phyloP scores from a whole-genome alignment of 2,888 invertebrate species.

The Tipula helvola region DNA sequence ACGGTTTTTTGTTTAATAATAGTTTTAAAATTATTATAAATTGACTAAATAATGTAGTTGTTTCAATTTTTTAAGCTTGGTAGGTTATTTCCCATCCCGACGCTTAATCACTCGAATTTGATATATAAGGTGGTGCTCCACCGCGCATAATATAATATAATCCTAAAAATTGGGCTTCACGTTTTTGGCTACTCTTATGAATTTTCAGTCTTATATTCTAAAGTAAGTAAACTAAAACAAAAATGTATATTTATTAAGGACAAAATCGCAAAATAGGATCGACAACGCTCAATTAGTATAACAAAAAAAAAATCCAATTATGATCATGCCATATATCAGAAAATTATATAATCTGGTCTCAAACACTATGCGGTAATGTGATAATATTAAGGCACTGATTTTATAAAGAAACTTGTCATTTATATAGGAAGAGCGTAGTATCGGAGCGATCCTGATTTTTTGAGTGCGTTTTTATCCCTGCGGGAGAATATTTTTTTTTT shows the following conservation, averaged over 20 bases:
- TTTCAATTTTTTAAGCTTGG: not conserved
- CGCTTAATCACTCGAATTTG: not conserved
- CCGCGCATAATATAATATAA: not conserved
- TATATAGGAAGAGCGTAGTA: not conserved
- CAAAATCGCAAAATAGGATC: not conserved
- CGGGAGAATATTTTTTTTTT: not conserved
- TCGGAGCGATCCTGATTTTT: not conserved
- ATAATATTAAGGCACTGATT: not conserved
- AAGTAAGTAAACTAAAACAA: not conserved
- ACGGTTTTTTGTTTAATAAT: not conserved
- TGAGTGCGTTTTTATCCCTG: not conserved
- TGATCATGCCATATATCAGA: not conserved
- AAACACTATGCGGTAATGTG: not conserved
- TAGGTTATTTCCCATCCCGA: not conserved
- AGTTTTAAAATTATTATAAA: not conserved
- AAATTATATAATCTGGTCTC: not conserved
- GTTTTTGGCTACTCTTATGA: not conserved
- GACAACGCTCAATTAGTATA: not conserved
- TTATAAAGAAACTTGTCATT: not conserved
- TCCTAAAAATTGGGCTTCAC: not conserved
- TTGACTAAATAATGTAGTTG: not conserved
- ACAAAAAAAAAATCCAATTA: not conserved
- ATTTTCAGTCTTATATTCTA: not conserved
- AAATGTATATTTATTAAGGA: not conserved
- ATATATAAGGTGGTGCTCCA: not conserved